Percentiles rank a stretch among this genome's conserved stretches.
phyloP scores from a whole-genome alignment of 1,140 invertebrate genomes.

The Bombus fervidus region DNA sequence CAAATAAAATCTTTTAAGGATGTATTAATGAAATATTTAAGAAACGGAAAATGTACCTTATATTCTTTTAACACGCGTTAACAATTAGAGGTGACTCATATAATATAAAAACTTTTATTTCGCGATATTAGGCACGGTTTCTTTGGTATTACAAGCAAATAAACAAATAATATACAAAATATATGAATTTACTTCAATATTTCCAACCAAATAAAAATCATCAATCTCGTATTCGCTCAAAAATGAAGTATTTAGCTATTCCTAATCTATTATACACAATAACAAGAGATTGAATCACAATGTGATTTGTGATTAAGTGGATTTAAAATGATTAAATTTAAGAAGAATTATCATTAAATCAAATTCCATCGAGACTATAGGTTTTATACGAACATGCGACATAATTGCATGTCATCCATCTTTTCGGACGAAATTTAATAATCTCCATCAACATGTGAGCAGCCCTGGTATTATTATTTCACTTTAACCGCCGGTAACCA shows the following conservation, averaged over 20 bases:
- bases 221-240: background rate
- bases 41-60: too few relatives aligned
- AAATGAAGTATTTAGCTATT: background rate
- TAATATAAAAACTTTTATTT: too few relatives aligned
- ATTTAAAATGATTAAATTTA: background rate
- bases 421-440: slow-evolving; percentile 31
- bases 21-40: too few relatives aligned
- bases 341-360: background rate
- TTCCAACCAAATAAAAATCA: background rate
- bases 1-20: too few relatives aligned
- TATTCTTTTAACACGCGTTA: too few relatives aligned
- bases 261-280: too few relatives aligned
- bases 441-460: slow-evolving; percentile 25
- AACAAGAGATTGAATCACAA: too few relatives aligned
- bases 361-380: background rate
- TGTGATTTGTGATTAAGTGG: background rate
- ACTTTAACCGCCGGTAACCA: slow-evolving; percentile 53
- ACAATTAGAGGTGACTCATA: too few relatives aligned
- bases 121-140: too few relatives aligned
- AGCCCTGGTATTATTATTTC: slow-evolving; percentile 59
- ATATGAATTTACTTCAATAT: background rate
- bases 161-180: background rate
- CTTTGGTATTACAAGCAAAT: too few relatives aligned
- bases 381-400: background rate
- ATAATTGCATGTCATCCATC: slow-evolving; percentile 13